Conservation (phyloP, 2,113 vertebrate genomes). For the Phalacrocorax brasilianus region DNA sequence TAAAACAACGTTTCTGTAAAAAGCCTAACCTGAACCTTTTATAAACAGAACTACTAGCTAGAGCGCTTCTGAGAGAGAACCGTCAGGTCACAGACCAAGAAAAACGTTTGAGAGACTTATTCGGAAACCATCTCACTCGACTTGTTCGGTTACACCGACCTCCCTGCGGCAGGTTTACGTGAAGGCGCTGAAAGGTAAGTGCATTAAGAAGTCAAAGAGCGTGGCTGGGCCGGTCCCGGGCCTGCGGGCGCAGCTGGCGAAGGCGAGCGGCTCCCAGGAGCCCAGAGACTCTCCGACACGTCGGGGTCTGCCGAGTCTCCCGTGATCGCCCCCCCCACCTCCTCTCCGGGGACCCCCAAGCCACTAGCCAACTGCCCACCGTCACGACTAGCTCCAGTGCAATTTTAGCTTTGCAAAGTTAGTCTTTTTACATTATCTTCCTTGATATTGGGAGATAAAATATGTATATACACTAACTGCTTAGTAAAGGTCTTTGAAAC, state of each 20-base stretch:
- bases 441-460: not conserved
- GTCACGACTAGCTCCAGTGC: constrained; percentile 9
- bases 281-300: not conserved
- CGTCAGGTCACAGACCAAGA: not conserved
- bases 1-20: not conserved
- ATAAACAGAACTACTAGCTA: not conserved
- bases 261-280: not conserved
- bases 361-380: not conserved
- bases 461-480: not conserved
- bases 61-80: not conserved
- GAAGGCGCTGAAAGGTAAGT: not conserved
- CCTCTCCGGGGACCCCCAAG: not conserved
- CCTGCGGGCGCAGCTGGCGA: not conserved
- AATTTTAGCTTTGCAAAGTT: not conserved
- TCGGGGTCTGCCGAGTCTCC: not conserved
- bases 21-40: constrained; percentile 13
- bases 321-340: not conserved
- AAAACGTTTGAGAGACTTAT: not conserved
- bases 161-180: not conserved
- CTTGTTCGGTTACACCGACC: accelerated
- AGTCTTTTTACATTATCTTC: not conserved
- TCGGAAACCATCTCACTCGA: not conserved
- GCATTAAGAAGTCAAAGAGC: not conserved
- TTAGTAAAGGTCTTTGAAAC: constrained; percentile 63
- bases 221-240: not conserved